A percentile compares a stretch with the other conserved stretches of the same genome.
These are phyloP conservation scores for Xestobium rufovillosum DNA, from an alignment of 2,888 invertebrate species.

Conservation along the genomic window DNA sequence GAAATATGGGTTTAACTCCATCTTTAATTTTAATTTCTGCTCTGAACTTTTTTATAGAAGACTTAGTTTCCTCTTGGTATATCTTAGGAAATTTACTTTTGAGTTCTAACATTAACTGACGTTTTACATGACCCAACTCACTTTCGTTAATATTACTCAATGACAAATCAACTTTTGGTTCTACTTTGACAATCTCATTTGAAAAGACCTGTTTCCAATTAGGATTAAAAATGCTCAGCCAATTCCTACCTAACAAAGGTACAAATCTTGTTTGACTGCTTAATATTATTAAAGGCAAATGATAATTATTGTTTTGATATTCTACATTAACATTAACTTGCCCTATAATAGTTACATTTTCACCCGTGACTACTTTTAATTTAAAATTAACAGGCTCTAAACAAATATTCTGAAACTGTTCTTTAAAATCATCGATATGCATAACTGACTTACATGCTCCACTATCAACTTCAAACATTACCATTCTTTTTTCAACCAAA, in stretches of 20 bases:
- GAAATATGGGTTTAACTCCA: slow-evolving; percentile 19
- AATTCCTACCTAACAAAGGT: slow-evolving; percentile 12
- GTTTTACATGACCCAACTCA: too few species aligned
- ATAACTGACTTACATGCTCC: slow-evolving; percentile 13
- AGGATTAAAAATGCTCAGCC: slow-evolving; percentile 9
- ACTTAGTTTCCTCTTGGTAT: slow-evolving; percentile 4
- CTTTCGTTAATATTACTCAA: too few species aligned
- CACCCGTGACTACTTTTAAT: slow-evolving; percentile 10
- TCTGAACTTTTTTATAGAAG: slow-evolving; percentile 11
- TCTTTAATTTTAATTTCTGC: slow-evolving; percentile 8
- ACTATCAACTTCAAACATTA: slow-evolving; percentile 9
- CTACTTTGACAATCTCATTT: too few species aligned
- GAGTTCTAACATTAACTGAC: too few species aligned
- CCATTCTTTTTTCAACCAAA: background rate
- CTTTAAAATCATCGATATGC: background rate
- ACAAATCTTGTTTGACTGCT: slow-evolving; percentile 2
- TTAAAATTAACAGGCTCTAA: slow-evolving; percentile 10
- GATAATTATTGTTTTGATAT: slow-evolving; percentile 5
- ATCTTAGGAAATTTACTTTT: slow-evolving; percentile 17
- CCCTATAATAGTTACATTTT: slow-evolving; percentile 10
- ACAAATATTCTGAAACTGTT: slow-evolving; percentile 4
- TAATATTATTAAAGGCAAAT: slow-evolving; percentile 6
- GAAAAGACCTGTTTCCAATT: slow-evolving; percentile 8
- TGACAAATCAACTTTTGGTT: too few species aligned
- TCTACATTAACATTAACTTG: slow-evolving; percentile 7